These are phyloP conservation scores for Scatophagus argus DNA, from an alignment of 2,113 vertebrate species.

Conservation along the genomic window DNA sequence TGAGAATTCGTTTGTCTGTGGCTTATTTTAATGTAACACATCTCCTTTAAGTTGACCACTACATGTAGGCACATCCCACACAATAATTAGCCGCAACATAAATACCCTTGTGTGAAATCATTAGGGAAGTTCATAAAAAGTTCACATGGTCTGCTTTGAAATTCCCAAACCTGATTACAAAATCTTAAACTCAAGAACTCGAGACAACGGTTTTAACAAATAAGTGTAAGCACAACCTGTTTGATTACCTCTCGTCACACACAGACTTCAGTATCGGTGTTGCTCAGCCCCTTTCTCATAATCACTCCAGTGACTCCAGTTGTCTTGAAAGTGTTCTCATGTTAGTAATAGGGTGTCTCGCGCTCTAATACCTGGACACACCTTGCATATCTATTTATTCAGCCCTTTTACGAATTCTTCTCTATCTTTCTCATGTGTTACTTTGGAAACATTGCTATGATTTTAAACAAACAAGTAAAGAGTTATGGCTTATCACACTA, in stretches of 20 bases:
- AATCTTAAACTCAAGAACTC: too few species aligned
- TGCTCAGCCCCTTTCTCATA: slow-evolving; percentile 23
- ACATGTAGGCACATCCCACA: too few species aligned
- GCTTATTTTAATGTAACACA: too few species aligned
- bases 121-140: too few species aligned
- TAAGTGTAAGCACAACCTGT: too few species aligned
- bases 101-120: too few species aligned
- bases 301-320: slow-evolving; percentile 23
- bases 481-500: not conserved
- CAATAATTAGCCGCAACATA: too few species aligned
- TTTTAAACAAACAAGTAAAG: not conserved
- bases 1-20: too few species aligned
- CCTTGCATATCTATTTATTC: slow-evolving; percentile 7
- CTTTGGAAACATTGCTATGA: not conserved
- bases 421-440: not conserved
- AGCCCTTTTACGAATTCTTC: not conserved
- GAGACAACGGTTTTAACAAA: too few species aligned
- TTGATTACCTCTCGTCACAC: not conserved
- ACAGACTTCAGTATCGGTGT: slow-evolving; percentile 3
- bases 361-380: slow-evolving; percentile 24
- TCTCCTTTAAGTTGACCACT: too few species aligned
- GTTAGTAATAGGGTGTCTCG: slow-evolving; percentile 53
- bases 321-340: slow-evolving; percentile 30
- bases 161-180: too few species aligned
- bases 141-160: too few species aligned